phyloP scores from a whole-genome alignment of 2,113 vertebrate species.

The Tachysurus vachellii region DNA sequence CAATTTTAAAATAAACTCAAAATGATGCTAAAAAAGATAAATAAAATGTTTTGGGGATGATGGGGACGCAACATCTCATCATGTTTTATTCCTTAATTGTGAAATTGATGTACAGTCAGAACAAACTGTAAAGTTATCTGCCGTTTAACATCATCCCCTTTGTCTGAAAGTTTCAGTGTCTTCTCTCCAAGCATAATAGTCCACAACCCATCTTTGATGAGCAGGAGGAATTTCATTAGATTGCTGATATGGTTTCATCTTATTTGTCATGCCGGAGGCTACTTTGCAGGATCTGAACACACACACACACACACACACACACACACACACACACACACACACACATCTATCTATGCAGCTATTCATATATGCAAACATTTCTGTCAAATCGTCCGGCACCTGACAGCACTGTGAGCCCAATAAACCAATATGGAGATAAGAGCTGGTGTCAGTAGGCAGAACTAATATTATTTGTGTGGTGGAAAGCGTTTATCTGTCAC shows the following conservation, averaged over 20 bases:
- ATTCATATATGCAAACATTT: slow-evolving; percentile 80
- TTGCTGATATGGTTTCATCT: slow-evolving; percentile 41
- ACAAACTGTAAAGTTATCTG: neutral
- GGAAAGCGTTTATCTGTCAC: slow-evolving; percentile 78
- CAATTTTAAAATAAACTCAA: neutral
- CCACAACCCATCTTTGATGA: slow-evolving; percentile 49
- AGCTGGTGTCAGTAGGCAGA: slow-evolving; percentile 76
- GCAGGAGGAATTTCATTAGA: slow-evolving; percentile 54
- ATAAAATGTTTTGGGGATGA: neutral
- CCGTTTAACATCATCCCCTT: neutral
- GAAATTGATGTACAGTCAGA: neutral
- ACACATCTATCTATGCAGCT: slow-evolving; percentile 63
- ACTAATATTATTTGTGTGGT: slow-evolving; percentile 82
- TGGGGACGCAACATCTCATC: neutral
- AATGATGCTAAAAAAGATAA: neutral
- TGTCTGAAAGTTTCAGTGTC: slow-evolving; percentile 24
- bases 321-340: slow-evolving; percentile 48
- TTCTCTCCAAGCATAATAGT: slow-evolving; percentile 43
- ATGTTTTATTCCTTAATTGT: neutral
- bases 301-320: slow-evolving; percentile 9
- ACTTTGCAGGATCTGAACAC: slow-evolving; percentile 35
- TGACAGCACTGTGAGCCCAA: slow-evolving; percentile 77
- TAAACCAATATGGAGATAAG: slow-evolving; percentile 79
- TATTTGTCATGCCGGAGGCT: slow-evolving; percentile 41
- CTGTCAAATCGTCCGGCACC: slow-evolving; percentile 74